phyloP scores from a whole-genome alignment of 2,113 vertebrate genomes.

The Okapia johnstoni region DNA sequence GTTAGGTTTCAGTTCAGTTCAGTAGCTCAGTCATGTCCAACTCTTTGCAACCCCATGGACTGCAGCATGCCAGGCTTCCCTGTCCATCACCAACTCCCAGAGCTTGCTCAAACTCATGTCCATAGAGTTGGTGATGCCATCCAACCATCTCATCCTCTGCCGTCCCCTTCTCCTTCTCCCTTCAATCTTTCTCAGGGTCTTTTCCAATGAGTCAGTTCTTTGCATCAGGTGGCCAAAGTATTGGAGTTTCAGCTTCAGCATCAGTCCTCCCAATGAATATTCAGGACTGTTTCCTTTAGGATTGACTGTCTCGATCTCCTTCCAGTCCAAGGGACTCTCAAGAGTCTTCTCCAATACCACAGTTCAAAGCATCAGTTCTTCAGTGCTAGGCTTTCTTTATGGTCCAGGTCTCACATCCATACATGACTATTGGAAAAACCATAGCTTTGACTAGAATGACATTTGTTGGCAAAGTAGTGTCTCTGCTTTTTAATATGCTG shows the following conservation, averaged over 20 bases:
- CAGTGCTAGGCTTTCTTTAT: neutral
- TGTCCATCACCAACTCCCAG: neutral
- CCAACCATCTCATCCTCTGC: neutral
- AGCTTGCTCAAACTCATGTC: neutral
- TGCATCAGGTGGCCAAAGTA: neutral
- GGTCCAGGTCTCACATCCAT: neutral
- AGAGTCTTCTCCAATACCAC: neutral
- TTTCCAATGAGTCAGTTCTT: neutral
- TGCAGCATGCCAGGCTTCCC: neutral
- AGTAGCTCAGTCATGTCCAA: accelerated
- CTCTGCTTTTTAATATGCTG: neutral
- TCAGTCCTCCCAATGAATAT: neutral
- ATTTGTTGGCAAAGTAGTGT: neutral
- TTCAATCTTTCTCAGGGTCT: neutral
- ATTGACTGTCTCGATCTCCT: neutral
- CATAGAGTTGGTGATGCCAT: neutral
- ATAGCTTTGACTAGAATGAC: neutral
- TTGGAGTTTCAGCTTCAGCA: neutral
- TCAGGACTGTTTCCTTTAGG: neutral
- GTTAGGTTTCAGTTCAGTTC: neutral
- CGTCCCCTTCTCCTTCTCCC: neutral
- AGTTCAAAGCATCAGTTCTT: neutral
- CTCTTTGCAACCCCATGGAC: neutral
- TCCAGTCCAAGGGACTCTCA: neutral
- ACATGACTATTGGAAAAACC: neutral